These are phyloP conservation scores for Psittacara wagleri DNA, from an alignment of 2,113 vertebrate species.

Conservation along the genomic window DNA sequence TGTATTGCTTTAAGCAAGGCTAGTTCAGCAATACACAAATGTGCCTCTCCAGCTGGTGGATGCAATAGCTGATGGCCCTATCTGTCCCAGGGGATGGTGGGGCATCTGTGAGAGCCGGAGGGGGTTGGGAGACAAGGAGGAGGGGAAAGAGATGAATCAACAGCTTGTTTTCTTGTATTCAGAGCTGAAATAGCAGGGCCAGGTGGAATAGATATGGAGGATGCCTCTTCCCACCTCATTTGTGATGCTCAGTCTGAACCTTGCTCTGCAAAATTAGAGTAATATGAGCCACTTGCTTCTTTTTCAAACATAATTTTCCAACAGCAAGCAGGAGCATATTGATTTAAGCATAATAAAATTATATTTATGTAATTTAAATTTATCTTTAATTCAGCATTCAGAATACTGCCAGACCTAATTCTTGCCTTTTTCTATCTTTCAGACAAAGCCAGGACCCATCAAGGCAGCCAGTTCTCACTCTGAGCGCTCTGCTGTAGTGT, in stretches of 20 bases:
- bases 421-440: conserved; percentile 30
- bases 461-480: conserved; percentile 1
- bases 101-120: not conserved
- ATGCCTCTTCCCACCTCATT: not conserved
- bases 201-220: not conserved
- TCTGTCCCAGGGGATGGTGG: not conserved
- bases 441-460: conserved; percentile 78
- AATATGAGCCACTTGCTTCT: not conserved
- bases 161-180: not conserved
- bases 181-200: not conserved
- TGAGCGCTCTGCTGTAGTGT: conserved; percentile 11
- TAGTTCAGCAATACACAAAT: not conserved
- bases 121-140: not conserved
- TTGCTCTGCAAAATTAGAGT: not conserved
- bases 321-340: not conserved
- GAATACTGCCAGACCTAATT: not conserved
- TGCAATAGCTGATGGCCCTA: not conserved
- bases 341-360: not conserved
- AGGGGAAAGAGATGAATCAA: not conserved
- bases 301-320: not conserved
- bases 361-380: not conserved
- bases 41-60: not conserved
- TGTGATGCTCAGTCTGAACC: not conserved
- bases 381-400: not conserved
- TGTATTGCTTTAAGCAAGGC: not conserved